A percentile compares a stretch with the other conserved stretches of the same genome.
phyloP scores from a whole-genome alignment of 2,113 vertebrate species.

The Phyllostomus discolor region DNA sequence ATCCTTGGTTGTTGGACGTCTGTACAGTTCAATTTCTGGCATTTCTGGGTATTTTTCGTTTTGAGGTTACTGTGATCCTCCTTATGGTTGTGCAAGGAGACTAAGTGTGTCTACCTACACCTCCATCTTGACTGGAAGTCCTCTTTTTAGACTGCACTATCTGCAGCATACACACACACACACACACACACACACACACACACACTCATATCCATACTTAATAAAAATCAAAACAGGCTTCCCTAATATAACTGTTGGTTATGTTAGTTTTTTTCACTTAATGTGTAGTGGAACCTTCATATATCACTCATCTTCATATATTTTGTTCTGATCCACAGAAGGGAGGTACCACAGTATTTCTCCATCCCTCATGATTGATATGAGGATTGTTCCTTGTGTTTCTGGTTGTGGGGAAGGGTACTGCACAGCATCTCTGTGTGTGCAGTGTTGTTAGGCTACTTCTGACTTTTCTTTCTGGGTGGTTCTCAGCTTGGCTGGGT shows the following conservation, averaged over 20 bases:
- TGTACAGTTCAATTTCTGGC: no score
- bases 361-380: background rate
- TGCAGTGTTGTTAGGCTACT: background rate
- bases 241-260: background rate
- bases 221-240: background rate
- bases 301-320: background rate
- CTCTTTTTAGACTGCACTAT: background rate
- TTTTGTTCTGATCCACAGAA: background rate
- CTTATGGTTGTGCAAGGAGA: no score
- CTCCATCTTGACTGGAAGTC: no score
- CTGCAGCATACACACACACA: background rate
- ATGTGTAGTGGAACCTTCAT: background rate
- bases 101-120: no score
- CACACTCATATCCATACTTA: background rate
- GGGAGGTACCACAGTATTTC: no score
- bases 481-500: background rate
- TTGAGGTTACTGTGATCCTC: no score
- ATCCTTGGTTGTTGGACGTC: no score
- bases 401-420: background rate
- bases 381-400: background rate
- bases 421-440: background rate
- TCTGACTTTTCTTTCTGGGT: background rate
- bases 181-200: no score
- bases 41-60: no score
- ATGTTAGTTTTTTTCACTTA: background rate